Evolutionary conservation across 2,888 invertebrate species (phyloP).

Genomic region (Actias luna): DNA sequence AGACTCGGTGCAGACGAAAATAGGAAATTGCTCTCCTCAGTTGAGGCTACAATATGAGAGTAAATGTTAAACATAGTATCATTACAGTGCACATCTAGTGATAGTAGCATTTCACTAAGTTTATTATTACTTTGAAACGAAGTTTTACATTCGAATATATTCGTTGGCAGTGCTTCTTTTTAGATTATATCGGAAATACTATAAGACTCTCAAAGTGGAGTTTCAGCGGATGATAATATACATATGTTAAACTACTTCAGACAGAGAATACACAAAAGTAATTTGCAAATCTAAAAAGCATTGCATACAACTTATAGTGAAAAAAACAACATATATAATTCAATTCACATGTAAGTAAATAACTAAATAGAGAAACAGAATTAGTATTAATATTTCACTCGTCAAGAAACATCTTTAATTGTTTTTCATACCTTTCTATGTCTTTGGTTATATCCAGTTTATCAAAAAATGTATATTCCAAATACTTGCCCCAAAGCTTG

Average conservation of each 20-base stretch:
- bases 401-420: too few species aligned
- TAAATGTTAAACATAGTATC: slow-evolving; percentile 60
- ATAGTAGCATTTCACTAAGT: background rate
- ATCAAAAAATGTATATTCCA: too few species aligned
- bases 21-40: slow-evolving; percentile 59
- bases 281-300: background rate
- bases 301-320: background rate
- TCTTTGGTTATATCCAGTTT: too few species aligned
- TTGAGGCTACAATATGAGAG: slow-evolving; percentile 49
- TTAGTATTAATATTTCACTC: background rate
- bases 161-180: background rate
- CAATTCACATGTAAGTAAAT: background rate
- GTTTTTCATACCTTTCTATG: too few species aligned
- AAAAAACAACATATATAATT: background rate
- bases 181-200: background rate
- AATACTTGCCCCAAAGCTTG: too few species aligned
- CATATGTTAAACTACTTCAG: background rate
- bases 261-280: background rate
- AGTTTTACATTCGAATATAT: background rate
- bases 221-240: background rate
- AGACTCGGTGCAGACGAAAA: slow-evolving; percentile 56
- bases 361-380: background rate
- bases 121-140: background rate
- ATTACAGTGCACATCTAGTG: slow-evolving; percentile 37
- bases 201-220: background rate